phyloP scores from a whole-genome alignment of 2,888 invertebrate genomes.

The Empis stercorea region DNA sequence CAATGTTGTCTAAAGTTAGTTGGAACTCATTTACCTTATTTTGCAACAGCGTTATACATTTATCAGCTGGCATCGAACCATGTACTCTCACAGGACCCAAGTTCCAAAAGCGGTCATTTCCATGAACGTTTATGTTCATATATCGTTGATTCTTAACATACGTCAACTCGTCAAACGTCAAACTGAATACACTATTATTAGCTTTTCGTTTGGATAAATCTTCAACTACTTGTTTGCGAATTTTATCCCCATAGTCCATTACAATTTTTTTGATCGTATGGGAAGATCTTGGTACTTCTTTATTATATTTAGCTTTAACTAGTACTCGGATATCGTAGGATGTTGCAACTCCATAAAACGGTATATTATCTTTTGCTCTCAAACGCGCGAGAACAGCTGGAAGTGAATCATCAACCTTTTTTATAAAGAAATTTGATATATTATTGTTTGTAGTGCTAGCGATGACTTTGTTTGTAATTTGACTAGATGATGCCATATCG shows the following conservation, averaged over 20 bases:
- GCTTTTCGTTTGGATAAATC: neutral
- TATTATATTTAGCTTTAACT: neutral
- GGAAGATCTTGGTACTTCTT: neutral
- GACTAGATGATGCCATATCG: no score
- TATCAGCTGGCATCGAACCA: conserved; percentile 1
- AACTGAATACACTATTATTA: neutral
- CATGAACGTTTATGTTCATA: conserved; percentile 3
- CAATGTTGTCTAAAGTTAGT: neutral
- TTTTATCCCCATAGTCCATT: no score
- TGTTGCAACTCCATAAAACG: neutral
- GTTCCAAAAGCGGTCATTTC: conserved; percentile 1
- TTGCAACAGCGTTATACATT: neutral
- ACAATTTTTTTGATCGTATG: no score
- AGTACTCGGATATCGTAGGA: neutral
- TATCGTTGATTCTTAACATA: conserved; percentile 1
- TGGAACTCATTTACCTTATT: neutral
- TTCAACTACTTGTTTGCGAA: neutral
- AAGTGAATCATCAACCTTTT: neutral
- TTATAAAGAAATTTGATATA: neutral
- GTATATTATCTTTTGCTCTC: neutral
- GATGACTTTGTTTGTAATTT: no score
- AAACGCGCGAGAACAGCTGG: conserved; percentile 1
- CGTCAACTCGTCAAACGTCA: conserved; percentile 5
- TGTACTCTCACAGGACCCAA: neutral
- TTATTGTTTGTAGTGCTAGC: no score